Evolutionary conservation across 2,113 vertebrate genomes (phyloP), one percentile per base, ranked within the genome.

Genomic region (Pachypanchax playfairii): DNA sequence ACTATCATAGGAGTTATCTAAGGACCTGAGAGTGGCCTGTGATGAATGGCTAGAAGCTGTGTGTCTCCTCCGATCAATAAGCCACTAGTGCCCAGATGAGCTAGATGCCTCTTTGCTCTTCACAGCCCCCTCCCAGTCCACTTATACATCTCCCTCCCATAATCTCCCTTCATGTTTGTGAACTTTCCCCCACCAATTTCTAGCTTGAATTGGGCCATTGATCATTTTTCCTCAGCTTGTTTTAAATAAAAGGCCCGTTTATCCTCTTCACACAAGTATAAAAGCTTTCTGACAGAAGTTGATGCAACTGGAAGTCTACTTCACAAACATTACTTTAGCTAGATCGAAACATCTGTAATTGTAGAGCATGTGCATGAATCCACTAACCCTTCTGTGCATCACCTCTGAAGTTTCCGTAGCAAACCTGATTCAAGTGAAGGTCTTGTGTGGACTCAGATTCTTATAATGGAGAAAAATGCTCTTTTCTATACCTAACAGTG

Each of bases 11-110:
- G 82, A 86, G 86, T 89, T 89, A 89, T 92, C 87, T 87, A 43
- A 76, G 71, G 82, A 87, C 82, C 87, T 85, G 88, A 90, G 90
- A 91, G 87, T 88, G 86, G 80, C 85, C 79, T 29, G 75, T 93
- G 91, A 93, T 91, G 85, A 92, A 93, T 91, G 83, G 76, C 83
- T 80, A 24, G 68, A 79, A 90, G 86, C 86, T 80, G 79, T 72
- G 81, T 77, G 79, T 86, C 89, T 87, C 73, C 75, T 67, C 80
- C 83, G 82, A 93, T 93, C 92, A 88, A 93, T 93, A 91, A 89
- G 72, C 83, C 85, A 87, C 86, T 88, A 83, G 85, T 84, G 80
- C 75, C 79, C 82, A 91, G 86, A 92, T 91, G 90, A 90, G 90
- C 77, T 85, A 70, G 83, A 90, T 73, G 59, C 56, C 68, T 75